Percentiles rank a stretch among this genome's conserved stretches.
Conservation (phyloP, 2,888 invertebrate species). For the Acleris laterana region DNA sequence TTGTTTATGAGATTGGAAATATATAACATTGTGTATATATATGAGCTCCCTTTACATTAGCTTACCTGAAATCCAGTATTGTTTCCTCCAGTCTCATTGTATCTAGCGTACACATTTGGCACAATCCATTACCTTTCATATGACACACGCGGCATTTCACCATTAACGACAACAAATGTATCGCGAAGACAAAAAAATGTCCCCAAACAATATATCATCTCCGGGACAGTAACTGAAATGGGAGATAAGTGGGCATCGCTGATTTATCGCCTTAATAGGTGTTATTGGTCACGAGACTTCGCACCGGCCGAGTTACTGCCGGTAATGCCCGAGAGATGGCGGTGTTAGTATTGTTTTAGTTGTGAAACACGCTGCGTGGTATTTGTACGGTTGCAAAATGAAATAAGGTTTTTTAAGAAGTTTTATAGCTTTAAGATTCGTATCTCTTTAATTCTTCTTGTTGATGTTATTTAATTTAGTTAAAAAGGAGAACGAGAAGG, state of each 20-base stretch:
- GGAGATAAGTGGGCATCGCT: conserved; percentile 24
- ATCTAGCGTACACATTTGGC: background rate
- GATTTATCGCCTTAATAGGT: conserved; percentile 16
- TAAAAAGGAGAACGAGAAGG: too few relatives aligned
- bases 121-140: conserved; percentile 5
- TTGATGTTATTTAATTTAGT: too few relatives aligned
- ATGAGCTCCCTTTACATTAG: too few relatives aligned
- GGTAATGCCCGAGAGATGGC: background rate
- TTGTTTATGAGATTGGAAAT: too few relatives aligned
- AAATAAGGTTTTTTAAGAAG: too few relatives aligned
- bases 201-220: conserved; percentile 26
- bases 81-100: too few relatives aligned
- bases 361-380: background rate
- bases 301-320: background rate
- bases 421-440: too few relatives aligned
- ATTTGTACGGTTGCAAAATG: too few relatives aligned
- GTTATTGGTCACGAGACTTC: conserved; percentile 17
- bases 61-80: too few relatives aligned
- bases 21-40: too few relatives aligned
- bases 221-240: conserved; percentile 10
- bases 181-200: conserved; percentile 13
- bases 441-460: too few relatives aligned
- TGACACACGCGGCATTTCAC: conserved; percentile 3
- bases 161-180: conserved; percentile 20
- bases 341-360: background rate